phyloP scores from a whole-genome alignment of 2,888 invertebrate species.

The Blomia tropicalis region DNA sequence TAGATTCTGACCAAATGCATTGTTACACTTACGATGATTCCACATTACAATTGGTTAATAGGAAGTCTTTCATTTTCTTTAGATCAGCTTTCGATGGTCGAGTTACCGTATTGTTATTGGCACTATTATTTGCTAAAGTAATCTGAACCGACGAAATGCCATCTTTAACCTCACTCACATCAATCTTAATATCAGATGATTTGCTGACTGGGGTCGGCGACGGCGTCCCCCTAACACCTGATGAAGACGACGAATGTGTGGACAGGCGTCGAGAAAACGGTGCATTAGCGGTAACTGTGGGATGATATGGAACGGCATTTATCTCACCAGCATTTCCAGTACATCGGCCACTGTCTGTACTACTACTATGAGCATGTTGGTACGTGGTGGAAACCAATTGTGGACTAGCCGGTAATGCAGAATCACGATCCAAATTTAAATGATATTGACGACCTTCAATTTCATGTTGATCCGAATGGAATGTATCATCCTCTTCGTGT shows the following conservation, averaged over 20 bases:
- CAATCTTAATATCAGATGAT: slow-evolving; percentile 27
- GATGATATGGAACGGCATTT: not conserved
- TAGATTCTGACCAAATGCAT: too few relatives aligned
- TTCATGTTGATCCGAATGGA: slow-evolving; percentile 28
- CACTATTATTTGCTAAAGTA: not conserved
- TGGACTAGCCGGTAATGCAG: slow-evolving; percentile 4
- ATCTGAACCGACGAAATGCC: slow-evolving; percentile 29
- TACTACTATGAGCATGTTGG: not conserved
- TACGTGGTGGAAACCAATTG: not conserved
- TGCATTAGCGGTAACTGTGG: too few relatives aligned
- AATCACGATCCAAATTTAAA: not conserved
- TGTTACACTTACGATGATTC: slow-evolving; percentile 28
- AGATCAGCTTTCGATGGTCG: slow-evolving; percentile 26
- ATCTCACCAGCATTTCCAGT: not conserved
- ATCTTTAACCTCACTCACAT: slow-evolving; percentile 31
- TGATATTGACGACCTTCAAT: slow-evolving; percentile 7
- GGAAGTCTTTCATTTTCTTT: slow-evolving; percentile 27
- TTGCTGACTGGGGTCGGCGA: not conserved
- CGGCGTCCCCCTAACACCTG: not conserved
- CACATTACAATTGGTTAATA: slow-evolving; percentile 24
- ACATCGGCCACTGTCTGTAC: not conserved
- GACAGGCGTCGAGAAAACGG: too few relatives aligned
- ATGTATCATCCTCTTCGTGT: slow-evolving; percentile 9
- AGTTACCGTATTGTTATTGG: not conserved
- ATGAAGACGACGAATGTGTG: not conserved